Conservation (phyloP, 1,140 invertebrate genomes). For the Gerris buenoi region DNA sequence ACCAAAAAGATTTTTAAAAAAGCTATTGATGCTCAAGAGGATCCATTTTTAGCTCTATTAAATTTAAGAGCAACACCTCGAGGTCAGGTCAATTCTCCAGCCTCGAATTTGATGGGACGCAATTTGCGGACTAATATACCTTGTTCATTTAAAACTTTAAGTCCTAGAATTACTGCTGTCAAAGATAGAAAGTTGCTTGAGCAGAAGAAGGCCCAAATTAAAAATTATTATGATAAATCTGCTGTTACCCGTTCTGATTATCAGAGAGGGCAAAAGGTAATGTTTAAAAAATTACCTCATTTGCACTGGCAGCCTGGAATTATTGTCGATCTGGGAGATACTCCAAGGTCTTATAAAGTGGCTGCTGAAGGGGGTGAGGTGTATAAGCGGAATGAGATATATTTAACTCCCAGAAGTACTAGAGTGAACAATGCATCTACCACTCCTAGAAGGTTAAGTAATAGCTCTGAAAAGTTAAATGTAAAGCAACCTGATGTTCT, state of each 20-base stretch:
- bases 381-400: background rate
- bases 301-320: background rate
- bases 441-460: background rate
- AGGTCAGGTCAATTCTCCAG: constrained; percentile 5
- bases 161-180: background rate
- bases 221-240: background rate
- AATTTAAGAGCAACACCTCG: constrained; percentile 5
- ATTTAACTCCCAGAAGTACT: background rate
- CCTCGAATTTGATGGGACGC: constrained; percentile 7
- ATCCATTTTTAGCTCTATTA: constrained; percentile 7
- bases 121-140: constrained; percentile 9
- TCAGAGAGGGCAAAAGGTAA: background rate
- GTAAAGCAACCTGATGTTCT: background rate
- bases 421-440: background rate
- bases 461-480: background rate
- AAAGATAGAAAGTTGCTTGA: background rate
- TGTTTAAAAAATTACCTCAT: background rate
- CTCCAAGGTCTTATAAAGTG: background rate
- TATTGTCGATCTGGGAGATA: background rate
- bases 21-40: constrained; percentile 9
- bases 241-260: background rate
- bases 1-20: constrained; percentile 6
- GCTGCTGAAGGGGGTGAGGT: background rate
- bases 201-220: background rate
- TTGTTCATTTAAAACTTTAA: background rate